Conservation (phyloP, 2,113 vertebrate species). For the Dicaeum eximium region DNA sequence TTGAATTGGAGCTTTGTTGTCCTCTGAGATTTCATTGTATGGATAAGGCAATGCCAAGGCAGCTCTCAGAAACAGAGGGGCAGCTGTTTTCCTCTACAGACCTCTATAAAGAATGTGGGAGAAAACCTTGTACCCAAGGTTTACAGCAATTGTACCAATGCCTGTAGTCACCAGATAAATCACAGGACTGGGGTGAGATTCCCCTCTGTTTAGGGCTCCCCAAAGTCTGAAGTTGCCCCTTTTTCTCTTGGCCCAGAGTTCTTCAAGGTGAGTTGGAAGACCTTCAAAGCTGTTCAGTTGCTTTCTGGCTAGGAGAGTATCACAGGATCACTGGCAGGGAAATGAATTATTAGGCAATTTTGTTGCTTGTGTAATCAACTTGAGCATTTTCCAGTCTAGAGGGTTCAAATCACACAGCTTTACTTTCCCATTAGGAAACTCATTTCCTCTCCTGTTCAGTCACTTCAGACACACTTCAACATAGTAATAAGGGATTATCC, state of each 20-base stretch:
- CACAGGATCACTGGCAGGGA: background rate
- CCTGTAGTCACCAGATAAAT: background rate
- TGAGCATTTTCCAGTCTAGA: background rate
- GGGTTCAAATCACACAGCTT: background rate
- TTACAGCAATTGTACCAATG: background rate
- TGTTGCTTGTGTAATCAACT: background rate
- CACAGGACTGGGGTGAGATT: background rate
- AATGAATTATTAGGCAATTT: background rate
- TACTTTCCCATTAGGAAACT: background rate
- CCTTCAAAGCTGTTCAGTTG: background rate
- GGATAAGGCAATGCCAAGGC: background rate
- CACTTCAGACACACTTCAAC: background rate
- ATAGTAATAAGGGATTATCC: background rate
- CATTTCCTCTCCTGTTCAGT: background rate
- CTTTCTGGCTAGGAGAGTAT: background rate
- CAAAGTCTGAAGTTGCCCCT: background rate
- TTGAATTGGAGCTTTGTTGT: background rate
- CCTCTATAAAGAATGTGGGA: background rate
- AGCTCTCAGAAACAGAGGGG: background rate
- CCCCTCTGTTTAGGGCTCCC: background rate
- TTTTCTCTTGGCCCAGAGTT: background rate
- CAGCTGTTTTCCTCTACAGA: background rate
- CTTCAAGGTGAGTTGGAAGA: background rate
- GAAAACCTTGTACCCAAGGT: background rate
- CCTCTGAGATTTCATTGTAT: background rate